Conservation (phyloP, 2,797 vertebrate species). For the Zalophus californianus region DNA sequence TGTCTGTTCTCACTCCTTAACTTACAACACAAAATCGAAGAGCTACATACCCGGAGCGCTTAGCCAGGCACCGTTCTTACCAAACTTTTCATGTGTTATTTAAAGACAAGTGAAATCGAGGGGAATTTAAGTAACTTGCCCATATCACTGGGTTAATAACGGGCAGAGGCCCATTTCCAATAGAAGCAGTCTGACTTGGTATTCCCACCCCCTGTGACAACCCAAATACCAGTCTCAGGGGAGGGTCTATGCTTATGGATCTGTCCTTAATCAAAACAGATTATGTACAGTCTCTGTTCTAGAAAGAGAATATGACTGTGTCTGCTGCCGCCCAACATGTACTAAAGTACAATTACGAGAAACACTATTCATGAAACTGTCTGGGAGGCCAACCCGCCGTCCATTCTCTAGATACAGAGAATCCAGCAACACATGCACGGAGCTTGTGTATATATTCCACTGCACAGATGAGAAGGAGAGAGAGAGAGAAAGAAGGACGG, state of each 20-base stretch:
- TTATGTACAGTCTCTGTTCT: background rate
- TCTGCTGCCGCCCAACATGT: no score
- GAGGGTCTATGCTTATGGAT: no score
- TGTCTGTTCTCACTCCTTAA: background rate
- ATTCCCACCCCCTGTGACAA: no score
- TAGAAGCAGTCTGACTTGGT: no score
- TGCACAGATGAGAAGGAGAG: rapidly evolving
- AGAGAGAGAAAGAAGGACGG: background rate
- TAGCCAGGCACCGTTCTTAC: background rate
- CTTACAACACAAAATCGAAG: background rate
- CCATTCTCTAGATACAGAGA: background rate
- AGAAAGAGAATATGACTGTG: background rate
- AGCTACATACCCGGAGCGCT: rapidly evolving
- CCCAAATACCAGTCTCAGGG: background rate
- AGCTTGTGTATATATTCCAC: rapidly evolving
- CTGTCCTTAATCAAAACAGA: background rate
- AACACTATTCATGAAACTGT: background rate
- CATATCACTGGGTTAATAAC: background rate
- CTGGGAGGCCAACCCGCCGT: rapidly evolving
- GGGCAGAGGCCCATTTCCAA: background rate
- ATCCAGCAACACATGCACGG: rapidly evolving
- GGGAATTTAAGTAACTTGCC: background rate
- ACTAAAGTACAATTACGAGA: background rate
- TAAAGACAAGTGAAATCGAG: background rate
- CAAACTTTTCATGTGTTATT: rapidly evolving